Base-by-base conservation (phyloP, 2,113 vertebrate species). In the Anhinga anhinga region DNA sequence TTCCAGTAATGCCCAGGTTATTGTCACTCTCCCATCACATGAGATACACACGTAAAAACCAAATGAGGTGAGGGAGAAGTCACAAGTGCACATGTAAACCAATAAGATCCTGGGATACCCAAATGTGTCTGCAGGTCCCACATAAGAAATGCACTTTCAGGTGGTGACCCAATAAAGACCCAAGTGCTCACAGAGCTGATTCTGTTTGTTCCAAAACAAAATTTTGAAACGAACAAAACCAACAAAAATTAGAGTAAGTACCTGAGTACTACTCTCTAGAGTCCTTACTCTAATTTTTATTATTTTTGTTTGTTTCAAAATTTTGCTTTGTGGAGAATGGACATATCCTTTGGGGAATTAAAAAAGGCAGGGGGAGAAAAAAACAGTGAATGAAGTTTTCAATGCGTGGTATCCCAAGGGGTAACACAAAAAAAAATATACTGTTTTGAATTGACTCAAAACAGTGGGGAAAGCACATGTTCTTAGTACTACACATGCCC, bases 291-390 rank as follows among this genome's bases (percentile, higher is more conserved):
- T n/a, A 22, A 11, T 26, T 82, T 36, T 87, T 11, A 29, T 12
- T 63, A 3, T 2, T 15, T 62, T 69, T 72, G 15, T 22, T 72
- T 52, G 17, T 29, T 86, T 72, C 23, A 71, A 47, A 7, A 22
- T 52, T 40, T 53, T 36, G 3, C 14, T 89, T 89, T 84, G 40
- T 62, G 36, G 23, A 73, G 16, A 87, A n/a, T 5, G 23, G 8
- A 36, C 7, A 7, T 61, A 29, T 56, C 19, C 22, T 65, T 32
- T 77, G 30, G 23, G 83, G 30, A 91, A 59, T n/a, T 38, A 26
- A 71, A 55, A 59, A 59, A n/a, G 2, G 10, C 1, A 1, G 0
- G 15, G 10, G 9, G 15, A 15, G 2, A 10, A 29, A n/a, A n/a
- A 62, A 69, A 61, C 1, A 55, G 2, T 13, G n/a, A 67, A 55